Evolutionary conservation across 2,888 invertebrate species (phyloP).

Genomic region (Octodonta nipae): DNA sequence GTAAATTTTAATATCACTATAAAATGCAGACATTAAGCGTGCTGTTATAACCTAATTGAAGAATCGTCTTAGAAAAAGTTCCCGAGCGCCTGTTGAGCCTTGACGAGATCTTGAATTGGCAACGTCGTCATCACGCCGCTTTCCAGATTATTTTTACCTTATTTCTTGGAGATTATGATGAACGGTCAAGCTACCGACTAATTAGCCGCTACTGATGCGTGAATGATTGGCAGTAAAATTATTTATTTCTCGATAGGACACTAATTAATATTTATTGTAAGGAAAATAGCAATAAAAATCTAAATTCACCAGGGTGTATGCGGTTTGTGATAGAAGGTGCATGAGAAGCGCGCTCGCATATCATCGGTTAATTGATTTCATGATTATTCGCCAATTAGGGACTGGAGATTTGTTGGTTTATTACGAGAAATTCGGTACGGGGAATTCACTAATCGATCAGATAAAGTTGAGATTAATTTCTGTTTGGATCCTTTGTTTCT

Average conservation of each 20-base stretch:
- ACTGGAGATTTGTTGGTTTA: slow-evolving; percentile 4
- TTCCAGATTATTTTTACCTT: slow-evolving; percentile 10
- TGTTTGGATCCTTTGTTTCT: too few species aligned
- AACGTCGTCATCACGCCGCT: slow-evolving; percentile 7
- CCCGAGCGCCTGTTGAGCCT: too few species aligned
- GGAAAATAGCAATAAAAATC: slow-evolving; percentile 11
- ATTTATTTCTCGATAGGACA: slow-evolving; percentile 17
- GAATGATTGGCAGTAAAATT: slow-evolving; percentile 26
- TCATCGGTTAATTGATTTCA: slow-evolving; percentile 7
- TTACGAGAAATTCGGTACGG: slow-evolving; percentile 3
- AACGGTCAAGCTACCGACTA: slow-evolving; percentile 16
- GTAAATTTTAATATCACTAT: too few species aligned
- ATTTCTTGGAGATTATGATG: slow-evolving; percentile 11
- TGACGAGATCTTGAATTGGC: slow-evolving; percentile 6
- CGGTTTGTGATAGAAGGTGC: too few species aligned
- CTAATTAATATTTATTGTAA: slow-evolving; percentile 19
- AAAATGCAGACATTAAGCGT: too few species aligned
- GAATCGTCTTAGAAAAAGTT: too few species aligned
- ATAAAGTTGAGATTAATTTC: too few species aligned
- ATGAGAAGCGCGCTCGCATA: slow-evolving; percentile 1
- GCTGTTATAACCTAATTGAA: too few species aligned
- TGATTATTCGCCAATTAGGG: slow-evolving; percentile 7
- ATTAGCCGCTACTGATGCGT: slow-evolving; percentile 27
- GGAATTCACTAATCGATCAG: too few species aligned
- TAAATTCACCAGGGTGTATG: neutral